Conservation (phyloP, 2,888 invertebrate genomes). For the Isoperla grammatica region DNA sequence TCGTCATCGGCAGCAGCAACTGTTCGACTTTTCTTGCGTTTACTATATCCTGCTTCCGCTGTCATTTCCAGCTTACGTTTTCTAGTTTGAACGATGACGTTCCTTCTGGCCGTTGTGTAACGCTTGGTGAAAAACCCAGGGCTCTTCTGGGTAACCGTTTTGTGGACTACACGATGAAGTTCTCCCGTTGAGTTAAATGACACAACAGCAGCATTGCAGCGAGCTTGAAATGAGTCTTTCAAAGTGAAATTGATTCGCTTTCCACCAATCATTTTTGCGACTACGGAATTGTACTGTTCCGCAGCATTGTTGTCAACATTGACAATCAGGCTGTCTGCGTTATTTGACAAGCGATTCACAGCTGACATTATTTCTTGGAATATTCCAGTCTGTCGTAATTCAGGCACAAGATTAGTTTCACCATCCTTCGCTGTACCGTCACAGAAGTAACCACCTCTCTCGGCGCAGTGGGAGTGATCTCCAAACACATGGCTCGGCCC, state of each 20-base stretch:
- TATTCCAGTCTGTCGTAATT: constrained; percentile 8
- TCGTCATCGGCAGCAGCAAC: neutral
- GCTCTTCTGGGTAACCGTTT: neutral
- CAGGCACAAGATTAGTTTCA: constrained; percentile 1
- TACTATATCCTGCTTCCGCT: neutral
- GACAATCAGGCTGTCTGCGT: constrained; percentile 17
- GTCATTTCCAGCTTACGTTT: constrained; percentile 2
- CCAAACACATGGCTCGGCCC: constrained; percentile 26
- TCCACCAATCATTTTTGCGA: constrained; percentile 19
- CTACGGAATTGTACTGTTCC: constrained; percentile 14
- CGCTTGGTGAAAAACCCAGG: neutral
- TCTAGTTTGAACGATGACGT: neutral
- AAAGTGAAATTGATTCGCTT: constrained; percentile 22
- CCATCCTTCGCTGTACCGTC: constrained; percentile 13
- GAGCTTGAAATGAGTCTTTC: constrained; percentile 18
- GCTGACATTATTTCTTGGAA: constrained; percentile 20
- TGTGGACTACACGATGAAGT: neutral
- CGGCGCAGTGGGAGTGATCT: constrained; percentile 18
- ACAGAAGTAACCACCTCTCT: constrained; percentile 19
- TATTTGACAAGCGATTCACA: constrained; percentile 13
- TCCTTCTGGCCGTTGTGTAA: too few species aligned
- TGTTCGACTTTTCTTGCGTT: neutral
- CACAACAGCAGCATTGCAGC: constrained; percentile 20
- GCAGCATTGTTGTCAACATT: constrained; percentile 8
- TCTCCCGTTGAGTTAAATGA: constrained; percentile 10